A percentile compares a stretch with the other conserved stretches of the same genome.
These are phyloP conservation scores for Cephonodes hylas DNA, from an alignment of 2,888 invertebrate genomes.

Conservation along the genomic window DNA sequence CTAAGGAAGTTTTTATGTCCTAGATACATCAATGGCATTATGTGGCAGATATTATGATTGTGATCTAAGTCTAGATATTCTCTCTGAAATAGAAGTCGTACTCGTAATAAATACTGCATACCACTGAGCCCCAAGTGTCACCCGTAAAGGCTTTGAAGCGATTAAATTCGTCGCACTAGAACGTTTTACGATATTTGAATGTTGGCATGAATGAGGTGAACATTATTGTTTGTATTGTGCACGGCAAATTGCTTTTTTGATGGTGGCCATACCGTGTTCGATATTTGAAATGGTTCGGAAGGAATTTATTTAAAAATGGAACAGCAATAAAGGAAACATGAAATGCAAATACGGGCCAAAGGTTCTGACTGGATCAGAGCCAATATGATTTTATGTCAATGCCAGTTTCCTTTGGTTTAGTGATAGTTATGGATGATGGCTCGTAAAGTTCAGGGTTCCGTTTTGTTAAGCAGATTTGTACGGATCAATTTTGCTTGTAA, in stretches of 20 bases:
- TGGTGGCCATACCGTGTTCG: conserved; percentile 42
- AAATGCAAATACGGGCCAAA: conserved; percentile 7
- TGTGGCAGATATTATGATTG: no score
- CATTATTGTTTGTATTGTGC: conserved; percentile 46
- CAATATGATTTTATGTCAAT: conserved; percentile 11
- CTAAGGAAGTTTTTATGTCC: no score
- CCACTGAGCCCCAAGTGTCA: background rate
- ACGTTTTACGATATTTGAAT: conserved; percentile 31
- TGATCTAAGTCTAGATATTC: background rate
- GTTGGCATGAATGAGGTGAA: conserved; percentile 9
- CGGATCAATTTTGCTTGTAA: no score
- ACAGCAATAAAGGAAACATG: conserved; percentile 6
- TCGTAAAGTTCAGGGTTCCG: background rate
- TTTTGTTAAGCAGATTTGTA: background rate
- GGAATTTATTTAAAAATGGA: conserved; percentile 3
- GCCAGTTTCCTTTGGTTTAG: background rate
- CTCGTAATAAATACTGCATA: background rate
- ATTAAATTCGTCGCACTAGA: background rate
- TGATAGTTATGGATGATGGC: background rate
- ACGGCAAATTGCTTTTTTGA: conserved; percentile 55
- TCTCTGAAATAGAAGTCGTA: background rate
- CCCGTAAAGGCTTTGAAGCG: background rate
- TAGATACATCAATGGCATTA: no score
- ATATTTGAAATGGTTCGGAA: conserved; percentile 31
- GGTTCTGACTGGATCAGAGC: conserved; percentile 21